phyloP scores from a whole-genome alignment of 2,113 vertebrate species.

The Podilymbus podiceps region DNA sequence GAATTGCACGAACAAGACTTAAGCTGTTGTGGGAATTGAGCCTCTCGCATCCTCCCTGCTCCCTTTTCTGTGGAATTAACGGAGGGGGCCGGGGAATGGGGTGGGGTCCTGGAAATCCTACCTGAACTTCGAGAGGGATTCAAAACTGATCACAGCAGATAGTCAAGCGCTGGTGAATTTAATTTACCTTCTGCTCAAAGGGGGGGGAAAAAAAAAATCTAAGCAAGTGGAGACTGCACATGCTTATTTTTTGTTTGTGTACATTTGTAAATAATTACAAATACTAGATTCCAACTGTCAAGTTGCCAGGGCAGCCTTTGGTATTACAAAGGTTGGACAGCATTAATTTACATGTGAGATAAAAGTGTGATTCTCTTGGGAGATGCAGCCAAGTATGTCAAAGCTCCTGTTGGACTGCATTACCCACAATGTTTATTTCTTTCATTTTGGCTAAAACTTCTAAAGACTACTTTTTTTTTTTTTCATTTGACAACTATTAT shows the following conservation, averaged over 20 bases:
- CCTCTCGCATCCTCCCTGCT: neutral
- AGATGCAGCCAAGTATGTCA: neutral
- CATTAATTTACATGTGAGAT: neutral
- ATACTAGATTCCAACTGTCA: neutral
- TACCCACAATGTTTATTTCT: neutral
- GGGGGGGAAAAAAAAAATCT: rapidly evolving
- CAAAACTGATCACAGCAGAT: neutral
- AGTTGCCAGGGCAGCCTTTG: neutral
- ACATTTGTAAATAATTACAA: neutral
- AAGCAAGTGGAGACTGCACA: neutral
- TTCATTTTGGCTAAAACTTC: neutral
- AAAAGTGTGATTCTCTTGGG: neutral
- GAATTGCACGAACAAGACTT: neutral
- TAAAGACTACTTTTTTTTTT: neutral
- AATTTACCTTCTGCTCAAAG: neutral
- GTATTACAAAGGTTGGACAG: neutral
- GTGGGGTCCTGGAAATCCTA: neutral
- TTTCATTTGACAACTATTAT: neutral
- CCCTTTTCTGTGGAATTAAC: neutral
- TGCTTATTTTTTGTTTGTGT: neutral
- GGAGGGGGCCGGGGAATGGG: neutral
- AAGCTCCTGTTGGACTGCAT: neutral
- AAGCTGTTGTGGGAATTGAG: neutral
- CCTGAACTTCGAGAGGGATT: neutral
- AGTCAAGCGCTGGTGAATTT: neutral